Evolutionary conservation across 2,797 vertebrate genomes (phyloP).

Genomic region (Sebastiscus tertius): DNA sequence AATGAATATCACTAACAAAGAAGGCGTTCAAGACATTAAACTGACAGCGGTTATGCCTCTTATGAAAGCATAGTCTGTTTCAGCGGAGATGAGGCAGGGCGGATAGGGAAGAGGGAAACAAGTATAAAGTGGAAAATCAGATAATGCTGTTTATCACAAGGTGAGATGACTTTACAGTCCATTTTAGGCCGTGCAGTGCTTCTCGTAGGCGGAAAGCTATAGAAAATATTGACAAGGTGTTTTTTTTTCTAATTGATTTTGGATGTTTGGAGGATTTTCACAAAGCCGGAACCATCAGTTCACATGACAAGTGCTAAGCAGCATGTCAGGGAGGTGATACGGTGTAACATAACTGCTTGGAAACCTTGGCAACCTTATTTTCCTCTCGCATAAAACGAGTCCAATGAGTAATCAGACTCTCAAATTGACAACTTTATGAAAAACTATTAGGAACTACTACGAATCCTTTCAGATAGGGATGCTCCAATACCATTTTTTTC

Average conservation of each 20-base stretch:
- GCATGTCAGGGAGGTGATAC: background rate
- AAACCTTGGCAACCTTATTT: background rate
- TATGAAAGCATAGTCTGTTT: conserved; percentile 11
- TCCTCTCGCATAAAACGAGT: background rate
- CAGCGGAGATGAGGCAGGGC: conserved; percentile 13
- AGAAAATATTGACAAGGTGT: background rate
- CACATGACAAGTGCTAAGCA: background rate
- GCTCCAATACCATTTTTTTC: too few relatives aligned
- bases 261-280: background rate
- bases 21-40: conserved; percentile 2
- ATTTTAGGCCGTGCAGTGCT: background rate
- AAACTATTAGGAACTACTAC: background rate
- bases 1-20: conserved; percentile 18
- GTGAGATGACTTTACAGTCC: background rate
- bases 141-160: conserved; percentile 2
- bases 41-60: conserved; percentile 3
- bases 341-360: background rate
- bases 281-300: background rate
- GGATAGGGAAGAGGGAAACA: background rate
- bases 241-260: background rate
- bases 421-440: background rate
- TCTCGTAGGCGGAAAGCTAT: background rate
- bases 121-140: conserved; percentile 3
- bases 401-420: background rate
- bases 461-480: too few relatives aligned